A percentile compares a stretch with the other conserved stretches of the same genome.
Conservation (phyloP, 2,797 vertebrate genomes). For the Enteromius unitaeniatus region DNA sequence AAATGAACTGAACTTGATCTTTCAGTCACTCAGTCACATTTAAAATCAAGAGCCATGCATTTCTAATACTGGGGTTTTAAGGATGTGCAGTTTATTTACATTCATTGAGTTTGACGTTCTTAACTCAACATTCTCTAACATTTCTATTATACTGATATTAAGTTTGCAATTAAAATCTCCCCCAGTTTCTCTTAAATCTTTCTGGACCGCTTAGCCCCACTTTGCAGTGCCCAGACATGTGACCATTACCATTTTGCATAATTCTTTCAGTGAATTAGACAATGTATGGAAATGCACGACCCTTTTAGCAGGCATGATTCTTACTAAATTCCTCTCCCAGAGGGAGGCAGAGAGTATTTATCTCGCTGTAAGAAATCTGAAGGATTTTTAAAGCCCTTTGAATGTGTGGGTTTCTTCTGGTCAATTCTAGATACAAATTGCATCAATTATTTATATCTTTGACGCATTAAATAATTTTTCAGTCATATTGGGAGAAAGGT, state of each 20-base stretch:
- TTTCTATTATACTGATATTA: not conserved
- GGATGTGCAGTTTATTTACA: no score
- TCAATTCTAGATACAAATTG: not conserved
- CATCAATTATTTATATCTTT: slow-evolving; percentile 9
- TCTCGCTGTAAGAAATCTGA: slow-evolving; percentile 2
- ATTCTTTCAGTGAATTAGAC: not conserved
- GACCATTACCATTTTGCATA: not conserved
- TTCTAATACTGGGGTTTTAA: not conserved
- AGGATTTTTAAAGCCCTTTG: not conserved
- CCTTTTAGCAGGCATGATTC: not conserved
- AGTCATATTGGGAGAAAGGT: slow-evolving; percentile 20
- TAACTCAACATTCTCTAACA: not conserved
- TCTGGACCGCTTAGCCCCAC: not conserved
- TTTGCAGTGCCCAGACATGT: not conserved
- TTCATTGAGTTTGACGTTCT: not conserved
- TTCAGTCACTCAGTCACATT: no score
- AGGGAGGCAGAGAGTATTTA: not conserved
- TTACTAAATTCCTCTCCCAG: not conserved
- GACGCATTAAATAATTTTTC: slow-evolving; percentile 8
- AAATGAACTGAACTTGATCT: no score
- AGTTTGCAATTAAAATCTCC: not conserved
- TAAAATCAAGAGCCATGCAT: not conserved
- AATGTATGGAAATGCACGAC: not conserved
- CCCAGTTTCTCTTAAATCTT: not conserved
- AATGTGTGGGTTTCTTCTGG: not conserved